These are phyloP conservation scores for Alauda arvensis DNA, from an alignment of 2,797 vertebrate genomes.

Conservation along the genomic window DNA sequence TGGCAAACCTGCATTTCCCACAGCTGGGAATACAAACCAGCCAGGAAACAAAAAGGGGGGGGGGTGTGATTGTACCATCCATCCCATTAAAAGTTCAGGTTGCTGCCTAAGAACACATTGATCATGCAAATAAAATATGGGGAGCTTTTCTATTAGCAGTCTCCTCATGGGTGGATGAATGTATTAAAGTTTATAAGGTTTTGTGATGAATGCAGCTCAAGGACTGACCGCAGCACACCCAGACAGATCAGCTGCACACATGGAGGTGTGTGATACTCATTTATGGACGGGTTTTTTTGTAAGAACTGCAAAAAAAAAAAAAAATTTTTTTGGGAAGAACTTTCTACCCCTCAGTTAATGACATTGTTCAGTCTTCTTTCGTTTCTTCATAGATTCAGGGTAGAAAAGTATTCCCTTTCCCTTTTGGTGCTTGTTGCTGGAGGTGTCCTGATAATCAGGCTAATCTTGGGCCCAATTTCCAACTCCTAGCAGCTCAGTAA, in stretches of 20 bases:
- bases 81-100: neutral
- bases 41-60: neutral
- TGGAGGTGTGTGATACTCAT: neutral
- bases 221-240: neutral
- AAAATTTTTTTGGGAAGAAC: too few relatives aligned
- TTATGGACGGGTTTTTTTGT: neutral
- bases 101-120: neutral
- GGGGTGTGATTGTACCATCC: too few relatives aligned
- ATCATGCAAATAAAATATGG: neutral
- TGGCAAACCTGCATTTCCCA: neutral
- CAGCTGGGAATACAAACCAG: neutral
- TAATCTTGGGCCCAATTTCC: conserved; percentile 29
- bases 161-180: neutral
- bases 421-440: neutral
- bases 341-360: neutral
- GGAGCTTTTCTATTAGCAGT: neutral
- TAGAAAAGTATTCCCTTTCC: neutral
- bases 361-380: neutral
- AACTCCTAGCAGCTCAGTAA: conserved; percentile 19
- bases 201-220: neutral
- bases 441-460: conserved; percentile 14
- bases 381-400: neutral
- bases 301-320: neutral
- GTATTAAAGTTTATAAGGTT: neutral
- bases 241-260: neutral